Evolutionary conservation across 2,888 invertebrate species (phyloP), one percentile per base, ranked within the genome.

Genomic region (Pharmacophagus antenor): DNA sequence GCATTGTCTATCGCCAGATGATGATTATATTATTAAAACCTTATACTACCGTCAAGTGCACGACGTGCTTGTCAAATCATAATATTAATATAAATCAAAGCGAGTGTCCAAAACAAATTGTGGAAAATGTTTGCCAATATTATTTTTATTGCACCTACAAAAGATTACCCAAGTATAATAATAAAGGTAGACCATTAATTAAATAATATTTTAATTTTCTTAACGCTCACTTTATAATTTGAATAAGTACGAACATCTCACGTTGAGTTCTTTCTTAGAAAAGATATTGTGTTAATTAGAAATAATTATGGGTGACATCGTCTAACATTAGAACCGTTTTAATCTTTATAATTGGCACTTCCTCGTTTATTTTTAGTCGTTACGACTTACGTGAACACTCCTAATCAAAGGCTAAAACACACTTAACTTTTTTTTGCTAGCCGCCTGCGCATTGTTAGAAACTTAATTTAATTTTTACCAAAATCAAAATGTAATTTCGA

Each of bases 331-430:
- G 46, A 46, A 22, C 46, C 46, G 51, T 51, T 46, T 51, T 58
- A 51, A 46, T 51, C 31, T 58, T 51, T 27, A 21, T 46, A 51
- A 51, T 51, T 52, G 27, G 44, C 31, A 15, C 23, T 46, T 46
- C 42, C 25, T 49, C 49, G 56, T 56, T 49, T 25, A 56, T 56
- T 56, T 56, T 25, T 49, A 56, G 42, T 50, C 49, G 23, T 50
- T 49, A 56, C 42, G 20, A 23, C 42, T 37, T 56, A 44, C 42
- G 41, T n/a, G 17, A 49, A 57, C 50, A 21, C 37, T 44, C 27
- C 12, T 22, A 22, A 51, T 46, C 27, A 25, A 46, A 51, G 44
- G 12, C 12, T 57, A 2, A 21, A 22, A 22, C 27, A 37, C 25
- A 27, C 31, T 44, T 44, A 15, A 50, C 48, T 22, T 17, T 41